Base-by-base conservation (phyloP, 37 sponge, comb jelly and placozoan species). In the Cladorhizidae sp. region DNA sequence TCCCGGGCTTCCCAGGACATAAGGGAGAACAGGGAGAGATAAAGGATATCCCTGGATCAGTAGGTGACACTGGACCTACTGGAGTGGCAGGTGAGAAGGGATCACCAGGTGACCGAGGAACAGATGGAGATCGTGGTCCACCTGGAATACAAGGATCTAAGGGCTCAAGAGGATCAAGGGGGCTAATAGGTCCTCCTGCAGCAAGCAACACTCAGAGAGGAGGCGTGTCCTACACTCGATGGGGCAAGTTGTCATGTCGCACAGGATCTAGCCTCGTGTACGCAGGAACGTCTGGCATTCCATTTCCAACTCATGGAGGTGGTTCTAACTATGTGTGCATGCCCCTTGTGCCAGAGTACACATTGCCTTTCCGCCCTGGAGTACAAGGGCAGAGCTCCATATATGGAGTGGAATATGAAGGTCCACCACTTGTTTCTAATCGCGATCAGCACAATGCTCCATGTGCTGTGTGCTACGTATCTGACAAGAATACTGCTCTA, bases 271-370 rank as follows among this genome's bases (percentile, higher is more conserved):
- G 58, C 35, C 77, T 82, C 5, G 64, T 88, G 54, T 88, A 83
- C 28, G 42, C 38, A 23, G 84, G 84, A 9, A 74, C 31, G 26
- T 31, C 70, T 74, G 75, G 65, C 31, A 39, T 31, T 18, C 75
- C 43, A n/a, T 41, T 23, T 11, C 63, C 72, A 32, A 64, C 17
- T 26, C 69, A 73, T n/a, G 36, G 11, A 15, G 89, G 89, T 57
- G 89, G 80, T 51, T 68, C 80, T 0, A 83, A 89, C 80, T 79
- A 79, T 32, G 74, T 75, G 22, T 89, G 89, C 62, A 39, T 89
- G 57, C 89, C 89, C 14, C 12, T 49, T 26, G 72, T 28, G 33
- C 85, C 78, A 3, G 79, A 78, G 17, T 77, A 77, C 40, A 17
- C 29, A 1, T 25, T 3, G 2, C 40, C 35, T 41, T 15, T 15